Conservation (phyloP, 1,140 invertebrate species). For the Sitophilus oryzae region DNA sequence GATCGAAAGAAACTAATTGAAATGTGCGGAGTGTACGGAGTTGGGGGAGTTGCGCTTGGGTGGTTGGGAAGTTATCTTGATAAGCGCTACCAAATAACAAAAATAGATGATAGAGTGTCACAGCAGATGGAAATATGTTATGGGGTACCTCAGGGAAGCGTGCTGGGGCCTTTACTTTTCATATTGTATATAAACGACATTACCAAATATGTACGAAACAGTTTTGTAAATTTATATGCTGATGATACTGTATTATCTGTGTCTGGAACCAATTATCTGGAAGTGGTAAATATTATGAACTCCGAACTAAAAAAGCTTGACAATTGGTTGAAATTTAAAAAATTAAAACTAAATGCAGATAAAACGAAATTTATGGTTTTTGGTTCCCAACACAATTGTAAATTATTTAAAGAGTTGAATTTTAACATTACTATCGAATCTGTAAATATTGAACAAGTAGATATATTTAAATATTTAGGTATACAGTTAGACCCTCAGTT, state of each 20-base stretch:
- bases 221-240: conserved; percentile 3
- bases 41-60: neutral
- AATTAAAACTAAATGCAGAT: conserved; percentile 12
- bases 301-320: neutral
- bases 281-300: neutral
- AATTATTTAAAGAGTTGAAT: too few relatives aligned
- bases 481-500: too few relatives aligned
- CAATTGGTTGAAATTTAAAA: conserved; percentile 2
- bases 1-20: conserved; percentile 6
- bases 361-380: too few relatives aligned
- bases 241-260: conserved; percentile 5
- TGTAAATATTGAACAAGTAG: too few relatives aligned
- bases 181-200: conserved; percentile 4
- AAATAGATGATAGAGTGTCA: too few relatives aligned
- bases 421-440: too few relatives aligned
- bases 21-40: neutral
- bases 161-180: neutral
- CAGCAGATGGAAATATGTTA: conserved; percentile 1
- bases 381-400: too few relatives aligned
- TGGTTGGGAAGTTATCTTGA: too few relatives aligned
- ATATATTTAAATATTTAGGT: too few relatives aligned
- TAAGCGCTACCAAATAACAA: too few relatives aligned
- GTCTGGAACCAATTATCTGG: neutral
- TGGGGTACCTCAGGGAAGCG: conserved; percentile 1
- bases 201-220: neutral